Percentiles rank a stretch among this genome's conserved stretches.
Conservation (phyloP, 2,113 vertebrate genomes). For the Otus sunia region DNA sequence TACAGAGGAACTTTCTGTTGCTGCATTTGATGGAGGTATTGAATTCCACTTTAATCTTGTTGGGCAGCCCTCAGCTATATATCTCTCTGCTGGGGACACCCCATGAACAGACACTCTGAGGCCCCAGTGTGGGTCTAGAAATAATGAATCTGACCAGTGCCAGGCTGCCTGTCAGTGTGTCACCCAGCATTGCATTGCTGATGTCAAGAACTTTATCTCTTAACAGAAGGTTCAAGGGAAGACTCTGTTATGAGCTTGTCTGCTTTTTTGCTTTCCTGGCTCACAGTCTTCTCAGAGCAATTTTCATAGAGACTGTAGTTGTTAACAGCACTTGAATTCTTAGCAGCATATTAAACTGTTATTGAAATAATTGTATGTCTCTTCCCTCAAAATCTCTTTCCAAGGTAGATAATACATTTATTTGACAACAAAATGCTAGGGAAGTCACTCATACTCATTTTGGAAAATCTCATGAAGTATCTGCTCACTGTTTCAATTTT, state of each 20-base stretch:
- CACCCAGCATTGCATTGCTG: rapidly evolving
- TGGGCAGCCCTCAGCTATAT: background rate
- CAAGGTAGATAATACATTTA: background rate
- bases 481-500: background rate
- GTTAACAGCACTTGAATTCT: background rate
- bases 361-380: background rate
- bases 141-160: background rate
- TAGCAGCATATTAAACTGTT: background rate
- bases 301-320: background rate
- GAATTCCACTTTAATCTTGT: background rate
- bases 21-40: background rate
- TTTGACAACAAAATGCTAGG: background rate
- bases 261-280: background rate
- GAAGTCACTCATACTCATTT: background rate
- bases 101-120: rapidly evolving
- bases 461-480: background rate
- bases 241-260: background rate
- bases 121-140: background rate
- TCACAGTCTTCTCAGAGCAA: background rate
- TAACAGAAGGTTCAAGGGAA: background rate
- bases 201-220: background rate
- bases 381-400: background rate
- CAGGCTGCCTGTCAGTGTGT: background rate
- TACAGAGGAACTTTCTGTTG: background rate
- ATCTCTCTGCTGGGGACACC: background rate